Percentiles rank a stretch among this genome's conserved stretches.
Conservation (phyloP, 2,113 vertebrate genomes). For the Dasypus novemcinctus region DNA sequence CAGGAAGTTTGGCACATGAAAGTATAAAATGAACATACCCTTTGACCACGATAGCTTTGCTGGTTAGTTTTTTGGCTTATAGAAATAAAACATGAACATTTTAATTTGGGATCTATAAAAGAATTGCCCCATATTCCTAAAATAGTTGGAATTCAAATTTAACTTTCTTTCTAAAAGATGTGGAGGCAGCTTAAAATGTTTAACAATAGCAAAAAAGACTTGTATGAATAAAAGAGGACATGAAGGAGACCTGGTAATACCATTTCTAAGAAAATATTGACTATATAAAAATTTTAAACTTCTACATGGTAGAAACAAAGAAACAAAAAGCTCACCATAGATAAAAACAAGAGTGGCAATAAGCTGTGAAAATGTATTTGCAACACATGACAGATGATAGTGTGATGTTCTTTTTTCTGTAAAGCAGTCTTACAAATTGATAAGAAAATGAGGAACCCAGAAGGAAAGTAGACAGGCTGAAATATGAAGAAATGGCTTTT, state of each 20-base stretch:
- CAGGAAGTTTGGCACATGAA: not conserved
- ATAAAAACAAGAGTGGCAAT: not conserved
- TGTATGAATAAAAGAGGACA: not conserved
- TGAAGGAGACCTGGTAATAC: not conserved
- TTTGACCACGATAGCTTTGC: not conserved
- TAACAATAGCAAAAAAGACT: not conserved
- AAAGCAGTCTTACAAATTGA: not conserved
- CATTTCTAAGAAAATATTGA: not conserved
- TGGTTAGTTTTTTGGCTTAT: fast-evolving
- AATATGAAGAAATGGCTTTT: not conserved
- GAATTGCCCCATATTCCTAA: not conserved
- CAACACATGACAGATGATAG: not conserved
- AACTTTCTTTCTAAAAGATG: not conserved
- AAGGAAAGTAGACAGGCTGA: not conserved
- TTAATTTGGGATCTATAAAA: not conserved
- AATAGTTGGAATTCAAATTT: not conserved
- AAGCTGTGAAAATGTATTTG: not conserved
- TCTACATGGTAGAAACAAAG: not conserved
- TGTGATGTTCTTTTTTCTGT: not conserved
- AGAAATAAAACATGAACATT: not conserved
- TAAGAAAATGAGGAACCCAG: not conserved
- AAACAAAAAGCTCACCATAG: not conserved
- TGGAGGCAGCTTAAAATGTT: not conserved
- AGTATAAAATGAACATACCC: not conserved
- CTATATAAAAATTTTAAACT: not conserved